Base-by-base conservation (phyloP, 2,113 vertebrate genomes). In the Ardeotis arabs region DNA sequence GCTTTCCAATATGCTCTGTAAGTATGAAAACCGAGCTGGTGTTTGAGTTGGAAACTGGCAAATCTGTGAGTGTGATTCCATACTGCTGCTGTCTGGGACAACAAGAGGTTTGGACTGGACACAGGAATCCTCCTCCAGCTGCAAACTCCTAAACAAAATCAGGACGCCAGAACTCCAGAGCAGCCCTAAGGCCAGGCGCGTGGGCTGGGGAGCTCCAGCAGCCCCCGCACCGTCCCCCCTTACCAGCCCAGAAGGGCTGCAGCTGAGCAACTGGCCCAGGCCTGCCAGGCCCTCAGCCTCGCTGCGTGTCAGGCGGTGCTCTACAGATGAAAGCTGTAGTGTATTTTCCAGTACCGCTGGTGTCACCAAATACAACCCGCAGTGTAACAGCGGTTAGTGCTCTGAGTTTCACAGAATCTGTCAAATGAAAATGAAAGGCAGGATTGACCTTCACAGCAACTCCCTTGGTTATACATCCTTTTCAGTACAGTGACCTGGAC, bases 361-460 rank as follows among this genome's bases (percentile, higher is more conserved):
- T 17, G 50, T 83, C 76, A 94, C 31, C 0, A 0, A 80, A 44
- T 14, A 55, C 21, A 70, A 5, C 28, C 75, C 84, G 45, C 55
- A 41, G 47, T 20, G 28, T 87, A 68, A 41, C 37, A 49, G 28
- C 12, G 10, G n/a, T 55, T 50, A 87, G 59, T 0, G 0, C 28
- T 28, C 67, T 25, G 68, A 59, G 44, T 70, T 92, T 86, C 85
- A 80, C 28, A 76, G n/a, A 47, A 67, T 55, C 50, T 70, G 44
- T 69, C 63, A 88, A 86, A 86, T 21, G 27, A 83, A 84, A 84
- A 84, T 22, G n/a, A 67, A 95, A 77, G 50, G 49, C 44, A 70
- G 60, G 29, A 33, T 24, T 77, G 52, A 90, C 39, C 56, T 89
- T 75, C 64, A 24, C 27, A 53, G 52, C 64, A 87, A 6, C 21